Evolutionary conservation across 2,797 vertebrate genomes (phyloP), one percentile per base, ranked within the genome.

Genomic region (Etheostoma perlongum): DNA sequence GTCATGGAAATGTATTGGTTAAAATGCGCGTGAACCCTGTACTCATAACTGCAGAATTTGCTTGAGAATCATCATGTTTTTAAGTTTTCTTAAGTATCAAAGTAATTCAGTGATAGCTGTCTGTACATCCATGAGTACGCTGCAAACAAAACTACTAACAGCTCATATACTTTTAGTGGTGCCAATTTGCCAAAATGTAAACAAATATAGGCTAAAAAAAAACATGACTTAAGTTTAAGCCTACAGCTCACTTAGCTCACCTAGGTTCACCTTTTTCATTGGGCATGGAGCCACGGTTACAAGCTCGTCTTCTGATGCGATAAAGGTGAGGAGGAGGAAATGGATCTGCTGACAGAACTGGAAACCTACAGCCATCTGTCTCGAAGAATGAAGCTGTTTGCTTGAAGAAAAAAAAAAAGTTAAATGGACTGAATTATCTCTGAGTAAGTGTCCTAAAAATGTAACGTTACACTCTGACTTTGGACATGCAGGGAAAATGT

Each of bases 261-360:
- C 36, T 11, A 40, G 9, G 36, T 40, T 40, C 36, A 40, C 36
- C 10, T 10, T 40, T 11, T 10, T 40, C 36, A 40, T 12, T 4
- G 36, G 36, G 36, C 42, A 44, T 13, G 42, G 12, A 8, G 44
- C 54, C 67, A 63, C 76, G 65, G 76, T 47, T 48, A 79, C 65
- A 13, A 27, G 58, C 33, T 25, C 2, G 8, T 19, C 46, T 16
- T 48, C 14, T 33, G 57, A 36, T 14, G 61, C 46, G 61, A 49
- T 47, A 19, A 71, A 67, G 46, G 61, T 23, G 48, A 49, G 0
- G 10, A 33, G 25, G 42, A 74, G 60, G 61, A 78, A 23, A n/a
- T 4, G 2, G 4, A 15, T 40, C 51, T 57, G 60, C 36, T 9
- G 49, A 64, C 57, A 15, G 52, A 42, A 27, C 58, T 62, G 48